These are phyloP conservation scores for Gryllus bimaculatus DNA, from an alignment of 1,140 invertebrate genomes.

Conservation along the genomic window DNA sequence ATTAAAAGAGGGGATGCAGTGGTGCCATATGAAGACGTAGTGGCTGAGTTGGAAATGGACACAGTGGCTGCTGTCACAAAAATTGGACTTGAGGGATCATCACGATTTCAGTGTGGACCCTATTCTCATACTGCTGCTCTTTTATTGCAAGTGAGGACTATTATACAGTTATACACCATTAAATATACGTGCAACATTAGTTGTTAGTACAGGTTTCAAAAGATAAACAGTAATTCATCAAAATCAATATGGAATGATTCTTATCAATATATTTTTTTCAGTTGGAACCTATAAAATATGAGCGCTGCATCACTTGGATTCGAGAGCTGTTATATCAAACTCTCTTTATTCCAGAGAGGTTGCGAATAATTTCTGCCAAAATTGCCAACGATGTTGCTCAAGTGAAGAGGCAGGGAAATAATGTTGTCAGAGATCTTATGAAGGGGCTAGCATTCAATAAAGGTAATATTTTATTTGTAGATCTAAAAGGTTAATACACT, in stretches of 20 bases:
- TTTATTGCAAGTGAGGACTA: conserved; percentile 24
- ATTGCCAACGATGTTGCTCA: conserved; percentile 65
- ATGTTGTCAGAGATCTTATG: conserved; percentile 49
- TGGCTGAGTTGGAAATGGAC: conserved; percentile 64
- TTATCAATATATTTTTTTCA: conserved; percentile 31
- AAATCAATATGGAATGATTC: no score
- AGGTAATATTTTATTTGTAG: conserved; percentile 35
- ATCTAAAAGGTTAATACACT: not conserved
- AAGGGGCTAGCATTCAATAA: conserved; percentile 49
- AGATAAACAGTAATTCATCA: no score
- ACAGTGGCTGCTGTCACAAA: conserved; percentile 47
- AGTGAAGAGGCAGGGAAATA: conserved; percentile 52
- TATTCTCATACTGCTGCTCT: conserved; percentile 50
- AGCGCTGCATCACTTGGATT: conserved; percentile 63
- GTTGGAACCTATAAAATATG: conserved; percentile 68
- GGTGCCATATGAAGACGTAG: conserved; percentile 60
- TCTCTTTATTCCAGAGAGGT: conserved; percentile 57
- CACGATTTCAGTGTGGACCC: conserved; percentile 49
- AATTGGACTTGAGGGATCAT: conserved; percentile 47
- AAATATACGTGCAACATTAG: no score
- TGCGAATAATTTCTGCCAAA: conserved; percentile 66
- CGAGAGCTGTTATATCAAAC: conserved; percentile 63
- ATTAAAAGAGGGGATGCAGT: conserved; percentile 45
- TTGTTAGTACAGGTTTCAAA: no score
- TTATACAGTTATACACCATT: no score